A percentile compares a stretch with the other conserved stretches of the same genome.
These are phyloP conservation scores for Cantharis rustica DNA, from an alignment of 2,888 invertebrate genomes.

Conservation along the genomic window DNA sequence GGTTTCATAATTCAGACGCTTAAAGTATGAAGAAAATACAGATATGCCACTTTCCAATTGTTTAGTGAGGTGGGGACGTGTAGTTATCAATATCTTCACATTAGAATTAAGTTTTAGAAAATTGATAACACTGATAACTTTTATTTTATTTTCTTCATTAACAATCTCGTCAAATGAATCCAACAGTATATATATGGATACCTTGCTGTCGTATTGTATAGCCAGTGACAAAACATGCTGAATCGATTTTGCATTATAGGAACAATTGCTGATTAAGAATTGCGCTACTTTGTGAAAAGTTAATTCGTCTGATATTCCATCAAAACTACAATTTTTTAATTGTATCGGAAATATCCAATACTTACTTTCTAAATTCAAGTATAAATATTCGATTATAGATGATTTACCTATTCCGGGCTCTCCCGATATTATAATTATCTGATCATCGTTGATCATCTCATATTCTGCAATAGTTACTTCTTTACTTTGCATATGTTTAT, in stretches of 20 bases:
- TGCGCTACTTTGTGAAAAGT: slow-evolving; percentile 3
- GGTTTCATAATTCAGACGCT: background rate
- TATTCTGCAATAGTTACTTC: background rate
- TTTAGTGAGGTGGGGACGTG: slow-evolving; percentile 7
- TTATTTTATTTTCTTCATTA: background rate
- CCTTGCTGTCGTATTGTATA: slow-evolving; percentile 7
- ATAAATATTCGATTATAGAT: slow-evolving; percentile 5
- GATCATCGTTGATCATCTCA: background rate
- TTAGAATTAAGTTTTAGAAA: slow-evolving; percentile 1
- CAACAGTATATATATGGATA: slow-evolving; percentile 8
- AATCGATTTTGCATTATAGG: background rate
- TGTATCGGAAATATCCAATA: slow-evolving; percentile 19
- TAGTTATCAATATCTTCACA: slow-evolving; percentile 18
- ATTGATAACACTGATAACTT: slow-evolving; percentile 10
- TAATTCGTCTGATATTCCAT: background rate
- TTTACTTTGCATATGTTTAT: background rate
- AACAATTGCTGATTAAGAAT: slow-evolving; percentile 8
- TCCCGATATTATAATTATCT: slow-evolving; percentile 15
- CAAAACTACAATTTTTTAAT: slow-evolving; percentile 1
- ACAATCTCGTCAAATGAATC: slow-evolving; percentile 18
- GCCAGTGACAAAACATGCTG: slow-evolving; percentile 7
- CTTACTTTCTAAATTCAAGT: background rate
- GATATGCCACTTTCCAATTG: slow-evolving; percentile 16
- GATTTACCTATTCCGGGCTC: slow-evolving; percentile 24
- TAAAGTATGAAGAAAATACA: slow-evolving; percentile 11